Base-by-base conservation (phyloP, 1,140 invertebrate species). In the Tetranychus cinnabarinus region DNA sequence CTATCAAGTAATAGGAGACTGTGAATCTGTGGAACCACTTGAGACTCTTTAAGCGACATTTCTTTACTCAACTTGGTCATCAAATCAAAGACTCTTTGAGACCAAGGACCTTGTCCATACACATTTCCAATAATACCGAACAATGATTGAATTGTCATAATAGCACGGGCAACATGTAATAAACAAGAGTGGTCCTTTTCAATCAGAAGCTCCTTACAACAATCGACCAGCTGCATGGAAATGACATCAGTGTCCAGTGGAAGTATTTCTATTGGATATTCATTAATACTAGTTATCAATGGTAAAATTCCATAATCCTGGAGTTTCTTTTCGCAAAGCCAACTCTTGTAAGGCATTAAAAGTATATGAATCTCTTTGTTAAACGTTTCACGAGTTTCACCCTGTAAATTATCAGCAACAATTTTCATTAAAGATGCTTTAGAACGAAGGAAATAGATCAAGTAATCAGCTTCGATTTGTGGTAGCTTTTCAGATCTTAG, bases 201-300 rank as follows among this genome's bases (percentile, higher is more conserved):
- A 56, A 93, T 73, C 65, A 81, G 77, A 66, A 82, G 84, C 71
- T 93, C 88, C 69, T 85, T 80, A 69, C 69, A 68, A 63, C 61
- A 58, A 45, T 61, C 58, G 37, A 31, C 35, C 62, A 88, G 75
- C 75, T 96, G 90, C 82, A 97, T 86, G 3, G 89, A 92, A 62
- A 96, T 77, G 1, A 96, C 74, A 77, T 97, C 92, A 71, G 78
- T 83, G 68, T 97, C 91, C 69, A 95, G 81, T 0, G 90, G 88
- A 72, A 88, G 87, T 23, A 96, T 78, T 66, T 88, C 82, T 70
- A 90, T 84, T 61, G 81, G 77, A 65, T 90, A 84, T 74, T 95
- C 88, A 67, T 88, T 83, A 47, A 90, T 80, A 13, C 81, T 74
- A 0, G 78, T 80, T 60, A 95, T 81, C 66, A 79, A 84, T 4